Base-by-base conservation (phyloP, 2,797 vertebrate species). In the Vireo griseus region DNA sequence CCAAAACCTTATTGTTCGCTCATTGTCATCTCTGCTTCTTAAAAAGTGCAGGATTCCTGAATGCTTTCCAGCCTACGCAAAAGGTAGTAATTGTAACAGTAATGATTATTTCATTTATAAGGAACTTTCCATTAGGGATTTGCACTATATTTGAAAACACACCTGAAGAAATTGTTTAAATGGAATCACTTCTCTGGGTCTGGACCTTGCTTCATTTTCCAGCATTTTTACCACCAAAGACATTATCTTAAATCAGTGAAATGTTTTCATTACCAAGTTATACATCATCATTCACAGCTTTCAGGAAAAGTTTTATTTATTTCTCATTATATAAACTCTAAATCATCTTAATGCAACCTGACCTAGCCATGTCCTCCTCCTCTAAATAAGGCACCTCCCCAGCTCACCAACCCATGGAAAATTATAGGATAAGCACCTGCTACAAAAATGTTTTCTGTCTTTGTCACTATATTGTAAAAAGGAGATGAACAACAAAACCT, bases 381-480 rank as follows among this genome's bases (percentile, higher is more conserved):
- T 93, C 65, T 68, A 85, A 91, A 90, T 55, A 51, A 90, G 90
- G 75, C 71, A 65, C 75, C 90, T 95, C 73, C 88, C 55, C 78
- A 33, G 86, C 40, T 86, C 78, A 91, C 63, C 71, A 89, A 68
- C 28, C 55, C 78, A 92, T 88, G 61, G 65, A 94, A 92, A 93
- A 96, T 88, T 88, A 84, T 91, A 95, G 82, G 95, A 94, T 88
- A 91, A 94, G 79, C 87, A 91, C 82, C 91, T 88, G 92, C 44
- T 76, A 92, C 75, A 94, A 85, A 88, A 86, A 67, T 95, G 68
- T 94, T 96, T 92, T 94, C 79, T 71, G 44, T 81, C 83, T 94
- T 94, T 72, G 90, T 92, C 92, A 94, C n/a, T 51, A 33, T 45
- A 61, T 31, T 81, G 76, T 88, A 79, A 84, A 86, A 95, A 88